A percentile compares a stretch with the other conserved stretches of the same genome.
Conservation (phyloP, 2,888 invertebrate species). For the Drosophila quasianomalipes region DNA sequence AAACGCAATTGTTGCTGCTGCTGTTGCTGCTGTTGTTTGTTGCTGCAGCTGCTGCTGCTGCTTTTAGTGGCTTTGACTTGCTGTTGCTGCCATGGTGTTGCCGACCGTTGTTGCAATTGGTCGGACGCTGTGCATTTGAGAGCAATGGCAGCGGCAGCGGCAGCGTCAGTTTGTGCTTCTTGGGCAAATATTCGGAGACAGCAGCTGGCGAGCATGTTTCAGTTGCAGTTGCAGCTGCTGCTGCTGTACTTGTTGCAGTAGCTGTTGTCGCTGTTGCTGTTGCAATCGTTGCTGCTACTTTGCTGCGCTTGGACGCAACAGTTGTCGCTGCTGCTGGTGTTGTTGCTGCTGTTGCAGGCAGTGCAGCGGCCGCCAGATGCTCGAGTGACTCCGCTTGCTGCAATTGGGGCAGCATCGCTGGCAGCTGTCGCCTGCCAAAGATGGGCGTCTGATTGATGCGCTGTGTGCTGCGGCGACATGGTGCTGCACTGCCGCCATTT, state of each 20-base stretch:
- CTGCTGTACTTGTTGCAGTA: conserved; percentile 1
- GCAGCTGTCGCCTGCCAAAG: conserved; percentile 80
- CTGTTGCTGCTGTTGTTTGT: not conserved
- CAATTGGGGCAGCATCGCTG: conserved; percentile 50
- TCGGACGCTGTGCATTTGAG: conserved; percentile 1
- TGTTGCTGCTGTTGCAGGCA: conserved; percentile 8
- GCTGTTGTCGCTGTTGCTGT: not conserved
- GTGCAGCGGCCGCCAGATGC: conserved; percentile 66
- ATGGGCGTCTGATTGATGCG: conserved; percentile 85
- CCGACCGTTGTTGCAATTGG: conserved; percentile 8
- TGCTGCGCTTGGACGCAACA: conserved; percentile 6
- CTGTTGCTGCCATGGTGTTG: conserved; percentile 1
- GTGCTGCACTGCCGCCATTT: conserved; percentile 55
- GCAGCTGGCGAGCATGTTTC: not conserved
- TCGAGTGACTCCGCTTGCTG: conserved; percentile 84
- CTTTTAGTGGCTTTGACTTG: conserved; percentile 38
- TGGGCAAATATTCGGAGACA: conserved; percentile 56
- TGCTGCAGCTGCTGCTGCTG: conserved; percentile 6
- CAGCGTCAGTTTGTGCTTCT: conserved; percentile 66
- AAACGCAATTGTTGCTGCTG: conserved; percentile 29
- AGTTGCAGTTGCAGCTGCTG: conserved; percentile 2
- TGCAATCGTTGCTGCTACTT: conserved; percentile 1
- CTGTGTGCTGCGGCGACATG: conserved; percentile 58
- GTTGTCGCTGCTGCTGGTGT: not conserved
- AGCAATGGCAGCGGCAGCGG: conserved; percentile 37